Evolutionary conservation across 2,888 invertebrate species (phyloP), one percentile per base, ranked within the genome.

Genomic region (Ephialtes manifestator): DNA sequence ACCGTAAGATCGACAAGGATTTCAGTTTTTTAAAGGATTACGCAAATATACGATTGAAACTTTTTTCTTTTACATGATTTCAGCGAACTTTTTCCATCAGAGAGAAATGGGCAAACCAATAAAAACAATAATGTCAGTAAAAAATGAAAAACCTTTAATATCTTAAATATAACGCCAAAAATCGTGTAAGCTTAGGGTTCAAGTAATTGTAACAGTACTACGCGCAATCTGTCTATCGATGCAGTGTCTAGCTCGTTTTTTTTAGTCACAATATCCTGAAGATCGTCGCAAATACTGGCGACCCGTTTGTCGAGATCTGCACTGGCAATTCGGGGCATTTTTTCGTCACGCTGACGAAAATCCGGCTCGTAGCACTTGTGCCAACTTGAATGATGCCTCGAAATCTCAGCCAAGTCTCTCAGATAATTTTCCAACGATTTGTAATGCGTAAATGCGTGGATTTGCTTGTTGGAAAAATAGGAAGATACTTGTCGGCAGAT

Each of bases 361-460:
- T 90, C 90, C 5, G 88, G 85, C 48, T 88, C 80, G 65, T 77
- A 81, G 78, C 93, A 93, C 0, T 31, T 65, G 80, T 93, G 92
- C 31, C 68, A 70, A n/a, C 74, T 71, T 0, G 20, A 4, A n/a
- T 24, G 43, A 3, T 80, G 48, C 18, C 13, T 15, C 0, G 48
- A 72, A n/a, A 63, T 2, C 8, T 43, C 58, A 0, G 80, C 81
- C 39, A 92, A 82, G 11, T 88, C 28, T n/a, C 67, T 70, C 11
- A 92, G 48, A 65, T 90, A 93, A 20, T 85, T 71, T 3, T 86
- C 86, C 2, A 87, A 15, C 4, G 88, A 83, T 0, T 84, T 4
- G 39, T 91, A 90, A 46, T 88, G 86, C 0, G 60, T 68, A 3
- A 89, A 76, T 10, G 81, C 46, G 35, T 89, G 88, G 39, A 87